A percentile compares a stretch with the other conserved stretches of the same genome.
phyloP scores from a whole-genome alignment of 2,888 invertebrate genomes.

The Leuctra nigra region DNA sequence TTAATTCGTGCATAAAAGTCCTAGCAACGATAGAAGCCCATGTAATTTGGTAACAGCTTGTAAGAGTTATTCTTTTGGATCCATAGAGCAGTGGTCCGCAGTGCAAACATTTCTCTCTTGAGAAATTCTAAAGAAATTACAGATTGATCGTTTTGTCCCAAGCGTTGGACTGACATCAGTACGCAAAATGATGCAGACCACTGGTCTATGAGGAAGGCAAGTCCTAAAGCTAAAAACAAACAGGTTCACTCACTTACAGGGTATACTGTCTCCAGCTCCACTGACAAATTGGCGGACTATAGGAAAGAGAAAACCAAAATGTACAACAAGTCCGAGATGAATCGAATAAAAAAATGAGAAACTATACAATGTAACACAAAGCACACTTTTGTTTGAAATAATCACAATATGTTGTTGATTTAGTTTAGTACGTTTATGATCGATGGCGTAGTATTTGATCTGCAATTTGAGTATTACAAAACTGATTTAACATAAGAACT shows the following conservation, averaged over 20 bases:
- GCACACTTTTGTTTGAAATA: background rate
- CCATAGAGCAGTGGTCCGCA: slow-evolving; percentile 31
- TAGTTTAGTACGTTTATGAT: too few relatives aligned
- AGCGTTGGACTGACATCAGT: slow-evolving; percentile 11
- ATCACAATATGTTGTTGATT: background rate
- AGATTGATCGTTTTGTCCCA: slow-evolving; percentile 12
- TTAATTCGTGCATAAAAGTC: slow-evolving; percentile 26
- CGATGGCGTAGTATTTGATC: too few relatives aligned
- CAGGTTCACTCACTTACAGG: slow-evolving; percentile 36
- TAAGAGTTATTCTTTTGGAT: background rate
- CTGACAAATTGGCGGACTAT: slow-evolving; percentile 38
- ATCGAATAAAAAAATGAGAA: slow-evolving; percentile 30
- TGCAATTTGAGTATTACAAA: too few relatives aligned
- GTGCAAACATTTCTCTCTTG: slow-evolving; percentile 3
- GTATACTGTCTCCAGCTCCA: slow-evolving; percentile 37
- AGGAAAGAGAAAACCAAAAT: slow-evolving; percentile 32
- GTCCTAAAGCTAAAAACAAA: slow-evolving; percentile 31
- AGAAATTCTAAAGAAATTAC: background rate
- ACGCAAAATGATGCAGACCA: slow-evolving; percentile 27
- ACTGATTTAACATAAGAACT: background rate
- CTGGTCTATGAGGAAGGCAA: slow-evolving; percentile 31
- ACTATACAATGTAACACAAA: slow-evolving; percentile 22
- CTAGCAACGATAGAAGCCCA: slow-evolving; percentile 14
- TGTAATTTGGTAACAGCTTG: background rate
- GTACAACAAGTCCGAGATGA: slow-evolving; percentile 26